Conservation (phyloP, 2,888 invertebrate species). For the Caenorhabditis drosophilae region DNA sequence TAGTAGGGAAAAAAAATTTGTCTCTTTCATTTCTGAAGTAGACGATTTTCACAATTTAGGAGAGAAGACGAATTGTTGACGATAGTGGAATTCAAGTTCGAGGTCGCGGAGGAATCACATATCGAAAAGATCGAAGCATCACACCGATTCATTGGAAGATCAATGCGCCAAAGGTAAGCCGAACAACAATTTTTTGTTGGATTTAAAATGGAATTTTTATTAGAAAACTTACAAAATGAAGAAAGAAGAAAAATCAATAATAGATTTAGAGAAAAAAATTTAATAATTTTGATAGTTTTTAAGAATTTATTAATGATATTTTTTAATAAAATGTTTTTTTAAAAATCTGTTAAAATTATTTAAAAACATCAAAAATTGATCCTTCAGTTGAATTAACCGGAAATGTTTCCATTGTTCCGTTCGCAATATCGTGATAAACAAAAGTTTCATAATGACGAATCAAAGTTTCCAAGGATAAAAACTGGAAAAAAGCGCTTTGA, state of each 20-base stretch:
- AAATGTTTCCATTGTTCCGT: conserved; percentile 16
- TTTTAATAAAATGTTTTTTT: neutral
- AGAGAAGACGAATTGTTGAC: neutral
- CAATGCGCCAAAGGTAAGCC: conserved; percentile 8
- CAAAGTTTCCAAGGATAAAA: conserved; percentile 12
- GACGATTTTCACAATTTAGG: neutral
- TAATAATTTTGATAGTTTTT: neutral
- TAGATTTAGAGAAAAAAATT: neutral
- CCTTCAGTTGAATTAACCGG: conserved; percentile 6
- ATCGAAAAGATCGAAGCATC: conserved; percentile 2
- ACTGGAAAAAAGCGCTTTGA: conserved; percentile 2
- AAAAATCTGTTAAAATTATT: conserved; percentile 3
- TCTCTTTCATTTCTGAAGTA: neutral
- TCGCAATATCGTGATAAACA: conserved; percentile 10
- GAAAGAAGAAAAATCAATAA: neutral
- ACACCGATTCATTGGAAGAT: conserved; percentile 25
- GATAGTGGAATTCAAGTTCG: conserved; percentile 3
- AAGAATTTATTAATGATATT: neutral
- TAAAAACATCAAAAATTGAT: conserved; percentile 5
- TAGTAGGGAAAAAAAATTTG: neutral
- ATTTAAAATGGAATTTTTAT: too few relatives aligned
- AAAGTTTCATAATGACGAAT: conserved; percentile 25
- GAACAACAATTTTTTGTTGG: too few relatives aligned
- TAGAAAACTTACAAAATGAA: neutral
- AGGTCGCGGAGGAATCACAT: conserved; percentile 17